Evolutionary conservation across 2,888 invertebrate genomes (phyloP), one percentile per base, ranked within the genome.

Genomic region (Oscheius sp.): DNA sequence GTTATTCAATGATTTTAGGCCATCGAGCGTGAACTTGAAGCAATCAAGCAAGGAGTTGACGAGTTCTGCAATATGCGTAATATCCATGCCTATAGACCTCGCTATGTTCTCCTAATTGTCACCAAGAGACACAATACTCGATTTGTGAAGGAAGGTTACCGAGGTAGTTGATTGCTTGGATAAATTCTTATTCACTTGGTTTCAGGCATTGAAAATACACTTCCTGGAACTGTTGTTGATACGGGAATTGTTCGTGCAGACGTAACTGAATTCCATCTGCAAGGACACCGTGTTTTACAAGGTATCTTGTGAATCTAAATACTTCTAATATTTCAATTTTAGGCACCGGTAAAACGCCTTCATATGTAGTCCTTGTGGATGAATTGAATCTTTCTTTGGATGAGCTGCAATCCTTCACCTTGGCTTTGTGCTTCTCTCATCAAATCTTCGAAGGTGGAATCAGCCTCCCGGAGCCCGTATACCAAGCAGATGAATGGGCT

Each of bases 401-500:
- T 35, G 76, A 82, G 18, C n/a, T 84, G n/a, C 82, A 83, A 27
- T 45, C 74, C 1, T 45, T 84, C 21, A 68, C 79, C 56, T 61
- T 72, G 0, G 75, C 77, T 0, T 73, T 81, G 0, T 75, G 73
- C 29, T 77, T 72, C 52, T 66, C 71, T 46, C 83, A 81, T 63
- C 81, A 82, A 69, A 75, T 80, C 52, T 56, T 61, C 21, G 74
- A 75, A 35, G 52, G 66, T 7, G 64, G 76, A 12, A 75, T 80
- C 58, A 64, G 72, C 21, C 64, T 86, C 16, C 85, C 86, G 6
- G 85, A 84, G 71, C 83, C 85, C 1, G 79, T 86, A 1, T 84
- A 79, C 55, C 80, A 81, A 35, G 85, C 85, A 0, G 84, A 86
- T 49, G 85, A 84, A 58, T 81, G 84, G 73, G 86, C 86, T 7